Evolutionary conservation across 2,888 invertebrate species (phyloP).

Genomic region (Macaria liturata): DNA sequence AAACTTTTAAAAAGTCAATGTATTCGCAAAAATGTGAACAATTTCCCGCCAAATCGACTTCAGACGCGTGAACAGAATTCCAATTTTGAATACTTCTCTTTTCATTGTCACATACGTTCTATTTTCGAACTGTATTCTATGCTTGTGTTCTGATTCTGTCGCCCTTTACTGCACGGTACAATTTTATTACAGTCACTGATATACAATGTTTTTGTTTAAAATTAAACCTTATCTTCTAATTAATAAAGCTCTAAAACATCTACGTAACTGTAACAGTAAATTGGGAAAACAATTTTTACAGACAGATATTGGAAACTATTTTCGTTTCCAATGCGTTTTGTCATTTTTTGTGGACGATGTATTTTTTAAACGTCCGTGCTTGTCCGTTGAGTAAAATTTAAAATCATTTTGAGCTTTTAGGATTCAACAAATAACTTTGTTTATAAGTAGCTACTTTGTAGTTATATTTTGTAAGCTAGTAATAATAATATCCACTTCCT

Average conservation of each 20-base stretch:
- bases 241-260: constrained; percentile 1
- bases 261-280: neutral
- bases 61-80: constrained; percentile 36
- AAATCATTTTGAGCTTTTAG: too few species aligned
- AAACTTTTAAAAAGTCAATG: neutral
- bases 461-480: too few species aligned
- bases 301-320: constrained; percentile 29
- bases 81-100: constrained; percentile 45
- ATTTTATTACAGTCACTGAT: constrained; percentile 30
- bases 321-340: constrained; percentile 12
- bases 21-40: neutral
- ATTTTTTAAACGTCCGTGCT: neutral
- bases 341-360: constrained; percentile 12
- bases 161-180: constrained; percentile 46
- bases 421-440: too few species aligned
- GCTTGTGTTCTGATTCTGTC: constrained; percentile 48
- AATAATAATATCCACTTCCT: constrained; percentile 1
- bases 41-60: constrained; percentile 13
- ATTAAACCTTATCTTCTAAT: neutral
- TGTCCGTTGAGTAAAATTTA: too few species aligned
- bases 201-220: constrained; percentile 8
- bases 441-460: too few species aligned
- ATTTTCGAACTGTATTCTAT: constrained; percentile 56
- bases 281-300: constrained; percentile 17
- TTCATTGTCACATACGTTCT: constrained; percentile 59